Conservation (phyloP, 2,797 vertebrate genomes). For the Lithobates sylvaticus region DNA sequence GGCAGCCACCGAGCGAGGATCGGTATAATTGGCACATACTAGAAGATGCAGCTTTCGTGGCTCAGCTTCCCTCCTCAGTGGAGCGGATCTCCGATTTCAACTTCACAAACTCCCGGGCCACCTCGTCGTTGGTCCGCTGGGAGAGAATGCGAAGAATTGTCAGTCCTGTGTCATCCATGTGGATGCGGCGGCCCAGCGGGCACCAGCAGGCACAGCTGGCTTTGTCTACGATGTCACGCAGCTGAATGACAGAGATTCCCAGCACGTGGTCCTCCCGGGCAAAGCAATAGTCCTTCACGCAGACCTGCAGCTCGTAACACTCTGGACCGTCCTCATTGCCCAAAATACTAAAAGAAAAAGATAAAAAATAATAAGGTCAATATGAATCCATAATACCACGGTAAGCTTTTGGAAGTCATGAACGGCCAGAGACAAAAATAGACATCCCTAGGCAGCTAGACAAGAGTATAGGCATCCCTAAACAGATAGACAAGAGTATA, state of each 20-base stretch:
- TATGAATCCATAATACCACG: too few relatives aligned
- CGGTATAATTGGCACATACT: constrained; percentile 82
- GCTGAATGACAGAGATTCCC: constrained; percentile 89
- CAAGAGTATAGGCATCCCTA: too few relatives aligned
- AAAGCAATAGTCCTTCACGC: constrained; percentile 98
- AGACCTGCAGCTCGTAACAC: constrained; percentile 94
- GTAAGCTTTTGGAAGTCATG: too few relatives aligned
- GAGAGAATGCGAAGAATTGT: constrained; percentile 95
- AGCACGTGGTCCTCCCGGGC: constrained; percentile 92
- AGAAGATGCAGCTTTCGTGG: neutral
- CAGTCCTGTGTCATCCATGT: constrained; percentile 96
- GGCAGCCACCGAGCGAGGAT: constrained; percentile 68
- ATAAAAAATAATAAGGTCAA: too few relatives aligned
- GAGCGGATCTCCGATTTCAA: constrained; percentile 95
- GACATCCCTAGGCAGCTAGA: too few relatives aligned
- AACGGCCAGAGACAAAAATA: too few relatives aligned
- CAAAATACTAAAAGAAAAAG: constrained; percentile 79
- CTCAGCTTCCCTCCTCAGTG: constrained; percentile 91
- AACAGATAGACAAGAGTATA: too few relatives aligned
- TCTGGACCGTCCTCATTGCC: constrained; percentile 94
- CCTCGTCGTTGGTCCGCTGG: constrained; percentile 94
- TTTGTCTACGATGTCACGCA: constrained; percentile 87
- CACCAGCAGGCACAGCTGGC: constrained; percentile 96
- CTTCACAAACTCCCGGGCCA: constrained; percentile 95
- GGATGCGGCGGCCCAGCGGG: constrained; percentile 86